Base-by-base conservation (phyloP, 2,797 vertebrate genomes). In the Gastrophryne carolinensis region DNA sequence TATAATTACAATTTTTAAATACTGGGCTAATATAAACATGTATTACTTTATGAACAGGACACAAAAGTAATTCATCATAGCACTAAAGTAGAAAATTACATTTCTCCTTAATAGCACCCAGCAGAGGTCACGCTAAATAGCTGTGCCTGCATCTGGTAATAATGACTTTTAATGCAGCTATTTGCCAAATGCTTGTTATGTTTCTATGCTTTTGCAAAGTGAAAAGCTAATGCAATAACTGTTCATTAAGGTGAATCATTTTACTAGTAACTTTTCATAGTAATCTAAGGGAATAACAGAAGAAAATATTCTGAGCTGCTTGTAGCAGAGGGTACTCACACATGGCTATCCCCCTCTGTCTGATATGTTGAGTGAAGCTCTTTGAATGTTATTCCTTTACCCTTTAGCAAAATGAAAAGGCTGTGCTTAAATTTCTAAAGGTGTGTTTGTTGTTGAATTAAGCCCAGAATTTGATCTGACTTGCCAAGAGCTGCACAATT, bases 401-500 rank as follows among this genome's bases (percentile, higher is more conserved):
- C n/a, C n/a, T 39, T n/a, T 47, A 56, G 17, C 37, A 23, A 60
- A 60, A 21, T 49, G 10, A 56, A 67, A 57, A 67, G 50, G 3
- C 35, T 56, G 17, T 49, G 27, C 23, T 54, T 69, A 24, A 15
- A 26, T 70, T 76, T 68, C 24, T 70, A 47, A 63, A 70, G 74
- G 58, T 70, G 37, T 57, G 34, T 32, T 62, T 70, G 44, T 27
- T 63, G 49, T 56, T 64, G 74, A 64, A 57, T 77, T 44, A 57
- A 37, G 23, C 44, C 52, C 27, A 23, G 29, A 21, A 4, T 49
- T 39, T 27, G 49, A 35, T 62, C 21, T 35, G 37, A 47, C 57
- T 71, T 71, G 75, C 58, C 75, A 77, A 50, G 67, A 65, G 60
- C 61, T 77, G 35, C 60, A 72, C 50, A 70, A 62, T 50, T 65